phyloP scores from a whole-genome alignment of 1,140 invertebrate genomes.

The Drosophila dunni region DNA sequence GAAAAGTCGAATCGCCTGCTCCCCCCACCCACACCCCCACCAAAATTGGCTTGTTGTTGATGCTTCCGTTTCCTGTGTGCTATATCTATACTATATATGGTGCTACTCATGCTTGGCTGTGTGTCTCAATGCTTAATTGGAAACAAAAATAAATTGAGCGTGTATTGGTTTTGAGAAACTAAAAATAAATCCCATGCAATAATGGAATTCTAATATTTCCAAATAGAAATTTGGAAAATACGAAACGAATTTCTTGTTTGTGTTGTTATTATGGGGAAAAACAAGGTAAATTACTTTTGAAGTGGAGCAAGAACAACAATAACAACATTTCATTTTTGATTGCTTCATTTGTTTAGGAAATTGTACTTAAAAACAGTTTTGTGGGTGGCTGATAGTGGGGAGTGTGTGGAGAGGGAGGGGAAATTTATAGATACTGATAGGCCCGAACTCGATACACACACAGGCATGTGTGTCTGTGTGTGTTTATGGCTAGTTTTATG shows the following conservation, averaged over 20 bases:
- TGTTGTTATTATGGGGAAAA: slow-evolving; percentile 42
- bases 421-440: slow-evolving; percentile 9
- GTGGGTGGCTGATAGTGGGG: neutral
- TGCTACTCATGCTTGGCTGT: slow-evolving; percentile 5
- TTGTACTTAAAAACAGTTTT: slow-evolving; percentile 13
- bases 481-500: slow-evolving; percentile 14
- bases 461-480: slow-evolving; percentile 1
- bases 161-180: slow-evolving; percentile 13
- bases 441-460: slow-evolving; percentile 4
- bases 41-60: slow-evolving; percentile 15
- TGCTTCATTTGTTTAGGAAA: slow-evolving; percentile 55
- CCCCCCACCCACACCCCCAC: neutral
- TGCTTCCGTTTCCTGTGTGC: slow-evolving; percentile 69
- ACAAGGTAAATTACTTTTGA: slow-evolving; percentile 74
- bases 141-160: slow-evolving; percentile 60
- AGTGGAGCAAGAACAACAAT: slow-evolving; percentile 50
- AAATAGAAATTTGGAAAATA: slow-evolving; percentile 46
- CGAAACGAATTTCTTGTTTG: slow-evolving; percentile 23
- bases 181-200: slow-evolving; percentile 56
- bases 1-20: neutral
- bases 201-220: slow-evolving; percentile 46
- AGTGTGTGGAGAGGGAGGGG: neutral
- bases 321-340: slow-evolving; percentile 50
- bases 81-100: slow-evolving; percentile 45
- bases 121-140: slow-evolving; percentile 25